Evolutionary conservation across 2,113 vertebrate genomes (phyloP).

Genomic region (Tinamus guttatus): DNA sequence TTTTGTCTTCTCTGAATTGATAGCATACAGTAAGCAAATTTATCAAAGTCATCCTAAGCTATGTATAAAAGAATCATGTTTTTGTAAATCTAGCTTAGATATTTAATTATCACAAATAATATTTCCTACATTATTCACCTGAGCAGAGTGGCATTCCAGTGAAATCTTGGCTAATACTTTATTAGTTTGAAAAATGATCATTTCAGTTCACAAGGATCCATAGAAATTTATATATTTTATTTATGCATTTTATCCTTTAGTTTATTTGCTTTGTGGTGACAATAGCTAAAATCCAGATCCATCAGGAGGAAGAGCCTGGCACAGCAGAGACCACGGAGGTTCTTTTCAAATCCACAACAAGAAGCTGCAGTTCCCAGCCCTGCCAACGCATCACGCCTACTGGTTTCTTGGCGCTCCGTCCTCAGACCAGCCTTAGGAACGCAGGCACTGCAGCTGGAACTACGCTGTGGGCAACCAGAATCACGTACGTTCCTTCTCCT

Average conservation of each 20-base stretch:
- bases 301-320: neutral
- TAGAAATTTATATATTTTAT: neutral
- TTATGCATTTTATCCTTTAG: neutral
- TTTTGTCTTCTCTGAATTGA: conserved; percentile 43
- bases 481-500: neutral
- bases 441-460: too few relatives aligned
- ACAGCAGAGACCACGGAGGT: neutral
- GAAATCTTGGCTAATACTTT: neutral
- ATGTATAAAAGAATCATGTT: neutral
- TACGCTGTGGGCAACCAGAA: neutral
- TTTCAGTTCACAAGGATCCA: neutral
- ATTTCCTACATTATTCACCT: neutral
- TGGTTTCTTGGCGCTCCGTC: too few relatives aligned
- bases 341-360: neutral
- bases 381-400: too few relatives aligned
- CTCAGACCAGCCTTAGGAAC: too few relatives aligned
- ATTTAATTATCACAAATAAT: neutral
- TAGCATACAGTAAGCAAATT: conserved; percentile 37
- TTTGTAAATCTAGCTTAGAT: conserved; percentile 2
- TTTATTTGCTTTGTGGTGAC: neutral
- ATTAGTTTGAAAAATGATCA: neutral
- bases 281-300: neutral
- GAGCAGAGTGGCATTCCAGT: neutral
- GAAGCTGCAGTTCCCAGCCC: neutral
- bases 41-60: conserved; percentile 36